These are phyloP conservation scores for Troilus luridus DNA, from an alignment of 2,888 invertebrate genomes.

Conservation along the genomic window DNA sequence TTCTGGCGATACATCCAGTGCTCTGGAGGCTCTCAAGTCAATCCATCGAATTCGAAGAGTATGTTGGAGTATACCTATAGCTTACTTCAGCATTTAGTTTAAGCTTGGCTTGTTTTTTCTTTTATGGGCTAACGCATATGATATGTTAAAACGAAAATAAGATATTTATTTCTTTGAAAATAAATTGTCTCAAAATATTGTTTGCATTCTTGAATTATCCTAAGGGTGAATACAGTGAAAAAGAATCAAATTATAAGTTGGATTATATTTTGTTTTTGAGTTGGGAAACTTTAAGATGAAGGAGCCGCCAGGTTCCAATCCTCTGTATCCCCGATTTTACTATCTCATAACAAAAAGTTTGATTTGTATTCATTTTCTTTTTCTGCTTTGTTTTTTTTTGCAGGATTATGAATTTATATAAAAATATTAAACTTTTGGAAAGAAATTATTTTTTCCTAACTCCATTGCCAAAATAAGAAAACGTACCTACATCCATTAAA, in stretches of 20 bases:
- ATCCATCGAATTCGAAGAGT: too few species aligned
- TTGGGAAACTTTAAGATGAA: constrained; percentile 31
- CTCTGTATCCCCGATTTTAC: constrained; percentile 14
- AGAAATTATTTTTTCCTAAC: not conserved
- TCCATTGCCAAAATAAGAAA: not conserved
- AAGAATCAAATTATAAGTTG: constrained; percentile 54
- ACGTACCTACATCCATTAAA: not conserved
- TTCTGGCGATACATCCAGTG: too few species aligned
- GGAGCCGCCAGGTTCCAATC: not conserved
- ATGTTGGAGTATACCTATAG: too few species aligned
- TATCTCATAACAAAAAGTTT: constrained; percentile 29
- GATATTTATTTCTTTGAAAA: not conserved
- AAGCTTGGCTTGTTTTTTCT: too few species aligned
- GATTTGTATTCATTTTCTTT: not conserved
- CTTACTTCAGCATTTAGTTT: too few species aligned
- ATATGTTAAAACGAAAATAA: too few species aligned
- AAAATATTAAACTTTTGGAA: not conserved
- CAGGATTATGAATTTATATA: constrained; percentile 19
- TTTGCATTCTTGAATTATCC: not conserved
- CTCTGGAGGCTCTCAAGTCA: too few species aligned
- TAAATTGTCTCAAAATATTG: not conserved
- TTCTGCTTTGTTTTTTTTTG: not conserved
- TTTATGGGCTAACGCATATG: too few species aligned
- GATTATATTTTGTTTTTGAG: constrained; percentile 48
- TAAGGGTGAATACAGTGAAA: not conserved